Base-by-base conservation (phyloP, 2,113 vertebrate species). In the Perca flavescens region DNA sequence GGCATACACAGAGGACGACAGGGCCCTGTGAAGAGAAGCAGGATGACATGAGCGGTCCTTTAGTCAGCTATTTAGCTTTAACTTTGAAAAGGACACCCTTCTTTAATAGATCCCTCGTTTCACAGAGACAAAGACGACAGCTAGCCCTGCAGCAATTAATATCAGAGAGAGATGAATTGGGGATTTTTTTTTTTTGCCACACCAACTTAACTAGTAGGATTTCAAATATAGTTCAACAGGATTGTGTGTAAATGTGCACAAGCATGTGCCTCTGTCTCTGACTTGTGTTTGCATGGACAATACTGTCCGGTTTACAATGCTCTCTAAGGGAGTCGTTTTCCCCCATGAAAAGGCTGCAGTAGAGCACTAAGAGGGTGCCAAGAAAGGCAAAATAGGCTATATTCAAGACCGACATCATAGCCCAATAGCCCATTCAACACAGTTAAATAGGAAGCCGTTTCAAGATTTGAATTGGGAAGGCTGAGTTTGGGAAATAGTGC, bases 111-210 rank as follows among this genome's bases (percentile, higher is more conserved):
- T 81, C 86, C 76, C 77, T 77, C 4, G 60, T 83, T 77, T 87
- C 64, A 76, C 69, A 90, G 74, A 89, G 85, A 83, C 86, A 89
- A 84, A 92, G 84, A 69, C 70, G 88, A 92, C 86, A 84, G 80
- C 72, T 31, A 81, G 84, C 83, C 89, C 91, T 80, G 86, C 84
- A 89, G 90, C 89, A 92, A 92, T 93, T 92, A 91, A 91, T 86
- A 93, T 73, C 85, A 84, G 52, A 90, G 75, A 74, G 47, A 78
- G 57, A 88, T 40, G 65, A 77, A 74, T 43, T 75, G 61, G 69
- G 68, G 80, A 73, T 74, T 76, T 86, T 43, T 76, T 86, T 50
- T 77, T 80, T 67, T 70, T 74, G 19, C 49, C 15, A 50, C 40
- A 72, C 25, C n/a, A 82, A 83, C 31, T 34, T 66, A 40, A 77